Evolutionary conservation across 2,797 vertebrate species (phyloP).

Genomic region (Rhadinocentrus ornatus): DNA sequence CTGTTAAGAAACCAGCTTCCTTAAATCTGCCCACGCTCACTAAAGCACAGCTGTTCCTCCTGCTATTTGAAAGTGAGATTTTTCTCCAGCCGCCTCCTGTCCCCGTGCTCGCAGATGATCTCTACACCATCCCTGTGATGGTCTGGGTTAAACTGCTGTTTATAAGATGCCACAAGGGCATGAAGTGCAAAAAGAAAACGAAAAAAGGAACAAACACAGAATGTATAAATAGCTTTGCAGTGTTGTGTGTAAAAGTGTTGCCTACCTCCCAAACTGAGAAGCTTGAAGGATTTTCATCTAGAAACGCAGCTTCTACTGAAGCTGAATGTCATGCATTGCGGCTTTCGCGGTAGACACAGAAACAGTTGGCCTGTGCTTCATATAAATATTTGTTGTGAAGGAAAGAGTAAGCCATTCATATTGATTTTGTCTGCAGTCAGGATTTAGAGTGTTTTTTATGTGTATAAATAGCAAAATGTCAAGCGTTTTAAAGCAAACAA

Average conservation of each 20-base stretch:
- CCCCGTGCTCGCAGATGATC: neutral
- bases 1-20: slow-evolving; percentile 11
- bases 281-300: slow-evolving; percentile 25
- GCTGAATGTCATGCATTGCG: slow-evolving; percentile 2
- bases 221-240: slow-evolving; percentile 43
- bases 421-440: slow-evolving; percentile 13
- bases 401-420: slow-evolving; percentile 6
- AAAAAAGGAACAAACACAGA: slow-evolving; percentile 17
- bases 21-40: slow-evolving; percentile 1
- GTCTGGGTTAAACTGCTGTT: slow-evolving; percentile 1
- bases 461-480: neutral
- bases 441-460: neutral
- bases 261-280: slow-evolving; percentile 49
- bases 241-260: slow-evolving; percentile 31
- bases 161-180: slow-evolving; percentile 4
- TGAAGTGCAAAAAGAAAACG: slow-evolving; percentile 18
- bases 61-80: slow-evolving; percentile 4
- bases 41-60: neutral
- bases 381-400: slow-evolving; percentile 32
- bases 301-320: slow-evolving; percentile 15
- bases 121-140: neutral
- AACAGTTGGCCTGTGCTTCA: slow-evolving; percentile 4
- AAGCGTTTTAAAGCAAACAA: neutral
- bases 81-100: neutral
- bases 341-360: neutral